Base-by-base conservation (phyloP, 2,113 vertebrate species). In the Trichomycterus rosablanca region DNA sequence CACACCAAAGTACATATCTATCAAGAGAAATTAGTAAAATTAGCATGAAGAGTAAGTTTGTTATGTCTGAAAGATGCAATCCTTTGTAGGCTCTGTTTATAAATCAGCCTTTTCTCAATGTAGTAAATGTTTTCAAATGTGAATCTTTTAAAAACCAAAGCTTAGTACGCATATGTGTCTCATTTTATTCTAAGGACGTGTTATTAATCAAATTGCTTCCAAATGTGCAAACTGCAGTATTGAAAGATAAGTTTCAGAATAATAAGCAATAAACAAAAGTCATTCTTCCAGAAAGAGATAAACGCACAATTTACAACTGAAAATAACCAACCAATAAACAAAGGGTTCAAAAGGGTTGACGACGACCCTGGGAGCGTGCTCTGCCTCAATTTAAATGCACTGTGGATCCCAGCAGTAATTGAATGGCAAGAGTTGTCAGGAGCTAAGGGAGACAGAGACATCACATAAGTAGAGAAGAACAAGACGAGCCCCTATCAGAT, bases 401-500 rank as follows among this genome's bases (percentile, higher is more conserved):
- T 50, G 35, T 39, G 12, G 18, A 8, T 45, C 39, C 46, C 51
- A 30, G 45, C 37, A 19, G 48, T 70, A 66, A 74, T 51, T 59
- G 62, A 66, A 57, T 35, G 26, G 46, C 30, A 19, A 52, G 24
- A 54, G 58, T 34, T 50, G 58, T n/a, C n/a, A n/a, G n/a, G n/a
- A n/a, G n/a, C 12, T 66, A 28, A 53, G 35, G 55, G 26, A 28
- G 62, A 69, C 51, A 67, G 53, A 67, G 67, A 70, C 19, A 63
- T 70, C 59, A 67, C 55, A 14, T 51, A 62, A 67, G 59, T 42
- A 34, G 22, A 52, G 39, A 46, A 67, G 35, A 52, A 59, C 39
- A 60, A 70, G 56, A 81, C 81, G 66, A 67, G 69, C 55, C 62
- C 49, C 72, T 86, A 81, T 84, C 84, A 78, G 77, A 74, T 59